Conservation (phyloP, 2,888 invertebrate species). For the Ernsta delagoae region DNA sequence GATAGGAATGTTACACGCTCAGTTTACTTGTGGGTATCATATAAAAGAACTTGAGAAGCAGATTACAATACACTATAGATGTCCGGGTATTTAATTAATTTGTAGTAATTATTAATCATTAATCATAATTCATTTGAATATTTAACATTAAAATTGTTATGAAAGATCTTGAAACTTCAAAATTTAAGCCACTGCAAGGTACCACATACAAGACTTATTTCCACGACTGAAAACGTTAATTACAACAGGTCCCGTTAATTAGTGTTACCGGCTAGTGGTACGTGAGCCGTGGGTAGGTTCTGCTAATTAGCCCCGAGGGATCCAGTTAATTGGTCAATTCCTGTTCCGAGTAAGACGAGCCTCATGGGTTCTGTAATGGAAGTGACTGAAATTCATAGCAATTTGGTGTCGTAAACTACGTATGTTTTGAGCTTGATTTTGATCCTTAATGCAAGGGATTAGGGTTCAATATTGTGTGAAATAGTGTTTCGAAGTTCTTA, state of each 20-base stretch:
- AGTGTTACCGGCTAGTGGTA: background rate
- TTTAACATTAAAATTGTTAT: too few relatives aligned
- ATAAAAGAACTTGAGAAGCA: too few relatives aligned
- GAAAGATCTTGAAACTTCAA: too few relatives aligned
- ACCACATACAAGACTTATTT: background rate
- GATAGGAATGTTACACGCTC: too few relatives aligned
- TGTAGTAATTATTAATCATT: too few relatives aligned
- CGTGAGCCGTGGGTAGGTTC: constrained; percentile 16
- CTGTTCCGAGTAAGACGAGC: constrained; percentile 13
- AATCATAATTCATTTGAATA: too few relatives aligned
- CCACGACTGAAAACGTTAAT: background rate
- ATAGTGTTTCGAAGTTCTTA: background rate
- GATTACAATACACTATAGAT: too few relatives aligned
- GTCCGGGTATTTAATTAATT: too few relatives aligned
- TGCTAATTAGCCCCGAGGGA: constrained; percentile 28
- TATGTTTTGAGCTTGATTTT: background rate
- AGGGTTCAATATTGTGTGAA: background rate
- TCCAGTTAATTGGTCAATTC: constrained; percentile 29
- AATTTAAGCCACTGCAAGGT: too few relatives aligned
- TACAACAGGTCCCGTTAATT: constrained; percentile 6
- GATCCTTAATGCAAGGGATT: background rate
- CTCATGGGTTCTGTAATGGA: constrained; percentile 21
- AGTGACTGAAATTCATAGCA: constrained; percentile 3
- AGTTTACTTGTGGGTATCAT: too few relatives aligned
- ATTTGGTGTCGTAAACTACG: background rate